Evolutionary conservation across 2,113 vertebrate species (phyloP).

Genomic region (Pseudolaguvia tuberculata): DNA sequence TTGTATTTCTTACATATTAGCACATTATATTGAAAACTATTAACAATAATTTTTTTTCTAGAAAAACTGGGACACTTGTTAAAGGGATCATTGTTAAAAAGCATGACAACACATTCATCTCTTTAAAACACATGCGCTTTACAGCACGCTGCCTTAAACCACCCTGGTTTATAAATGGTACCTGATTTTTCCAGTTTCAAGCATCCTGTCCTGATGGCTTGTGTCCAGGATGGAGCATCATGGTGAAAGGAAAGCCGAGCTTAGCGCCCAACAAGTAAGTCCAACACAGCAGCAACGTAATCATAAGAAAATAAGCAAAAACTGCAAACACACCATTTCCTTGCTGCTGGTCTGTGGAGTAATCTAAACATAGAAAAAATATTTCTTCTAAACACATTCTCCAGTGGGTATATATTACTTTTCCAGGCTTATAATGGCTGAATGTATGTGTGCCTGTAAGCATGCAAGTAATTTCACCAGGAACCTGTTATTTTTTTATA

Average conservation of each 20-base stretch:
- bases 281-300: not conserved
- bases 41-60: not conserved
- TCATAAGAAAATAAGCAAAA: not conserved
- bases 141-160: not conserved
- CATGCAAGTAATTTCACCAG: not conserved
- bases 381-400: not conserved
- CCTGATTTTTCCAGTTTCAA: conserved; percentile 65
- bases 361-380: not conserved
- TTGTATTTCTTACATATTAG: not conserved
- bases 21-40: not conserved
- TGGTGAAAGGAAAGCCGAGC: conserved; percentile 66
- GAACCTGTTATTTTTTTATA: not conserved
- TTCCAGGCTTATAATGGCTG: not conserved
- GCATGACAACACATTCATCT: not conserved
- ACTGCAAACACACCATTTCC: not conserved
- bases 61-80: not conserved
- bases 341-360: not conserved
- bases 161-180: not conserved
- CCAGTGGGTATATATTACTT: not conserved
- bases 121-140: too few relatives aligned
- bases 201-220: conserved; percentile 73
- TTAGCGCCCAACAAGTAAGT: conserved; percentile 68
- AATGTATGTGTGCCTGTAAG: not conserved
- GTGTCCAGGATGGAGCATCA: conserved; percentile 73
- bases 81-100: not conserved